phyloP scores from a whole-genome alignment of 2,888 invertebrate species.

The Timandra comae region DNA sequence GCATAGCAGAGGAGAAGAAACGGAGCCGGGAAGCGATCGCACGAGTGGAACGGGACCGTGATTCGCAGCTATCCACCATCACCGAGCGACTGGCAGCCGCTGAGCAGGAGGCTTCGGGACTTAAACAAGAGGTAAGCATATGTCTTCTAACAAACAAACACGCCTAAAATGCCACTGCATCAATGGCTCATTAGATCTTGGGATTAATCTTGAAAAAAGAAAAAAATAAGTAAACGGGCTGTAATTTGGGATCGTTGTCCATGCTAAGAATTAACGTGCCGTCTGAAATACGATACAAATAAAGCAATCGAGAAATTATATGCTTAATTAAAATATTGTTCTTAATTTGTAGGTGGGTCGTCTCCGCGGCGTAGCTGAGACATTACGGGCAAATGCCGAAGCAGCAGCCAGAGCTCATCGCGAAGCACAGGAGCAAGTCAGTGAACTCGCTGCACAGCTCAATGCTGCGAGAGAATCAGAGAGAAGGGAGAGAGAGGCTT shows the following conservation, averaged over 20 bases:
- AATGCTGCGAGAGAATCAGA: conserved; percentile 66
- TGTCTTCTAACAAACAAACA: no score
- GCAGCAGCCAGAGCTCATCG: conserved; percentile 70
- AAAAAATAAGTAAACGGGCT: no score
- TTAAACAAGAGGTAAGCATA: conserved; percentile 72
- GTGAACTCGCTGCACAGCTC: conserved; percentile 64
- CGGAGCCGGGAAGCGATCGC: conserved; percentile 89
- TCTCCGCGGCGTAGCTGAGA: conserved; percentile 75
- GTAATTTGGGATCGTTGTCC: no score
- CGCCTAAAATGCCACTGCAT: no score
- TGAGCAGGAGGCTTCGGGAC: conserved; percentile 71
- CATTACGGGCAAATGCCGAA: conserved; percentile 76
- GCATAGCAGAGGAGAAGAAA: conserved; percentile 87
- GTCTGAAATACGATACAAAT: no score
- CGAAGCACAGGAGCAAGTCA: conserved; percentile 72
- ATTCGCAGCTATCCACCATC: conserved; percentile 60
- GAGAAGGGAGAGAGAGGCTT: conserved; percentile 69
- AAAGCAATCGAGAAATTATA: no score
- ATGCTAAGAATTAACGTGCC: no score
- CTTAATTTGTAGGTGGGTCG: conserved; percentile 54
- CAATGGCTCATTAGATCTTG: no score
- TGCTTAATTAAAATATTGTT: no score
- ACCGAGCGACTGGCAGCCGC: conserved; percentile 62
- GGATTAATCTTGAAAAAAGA: no score
- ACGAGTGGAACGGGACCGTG: conserved; percentile 88